Base-by-base conservation (phyloP, 1,140 invertebrate species). In the Calosoma granatense region DNA sequence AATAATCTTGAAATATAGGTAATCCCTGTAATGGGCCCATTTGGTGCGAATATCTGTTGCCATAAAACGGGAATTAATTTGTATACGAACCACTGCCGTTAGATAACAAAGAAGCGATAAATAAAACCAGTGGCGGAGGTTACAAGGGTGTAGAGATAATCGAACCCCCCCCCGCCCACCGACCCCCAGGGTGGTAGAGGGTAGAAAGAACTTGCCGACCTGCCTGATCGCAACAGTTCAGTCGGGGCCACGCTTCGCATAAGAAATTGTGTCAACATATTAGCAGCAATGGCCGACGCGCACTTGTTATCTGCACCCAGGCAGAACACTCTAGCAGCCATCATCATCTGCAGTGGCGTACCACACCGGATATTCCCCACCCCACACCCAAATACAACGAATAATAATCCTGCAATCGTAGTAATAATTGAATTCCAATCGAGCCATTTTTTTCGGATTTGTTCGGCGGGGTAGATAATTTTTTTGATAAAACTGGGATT, bases 201-300 rank as follows among this genome's bases (percentile, higher is more conserved):
- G 26, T 9, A 36, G n/a, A 36, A 36, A 6, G 26, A 6, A n/a
- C n/a, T 36, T n/a, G 26, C n/a, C 61, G 62, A 59, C 63, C 65
- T 65, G 54, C 19, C 22, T 56, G 55, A 59, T 11, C 58, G 20
- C 26, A 17, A 17, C 2, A 14, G 15, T 39, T 56, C 47, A 59
- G 26, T 47, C 54, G 14, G 19, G 23, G 30, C 54, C 58, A 60
- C 59, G 56, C 41, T 56, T 43, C 51, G 59, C 56, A 60, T 60
- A 58, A 60, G 59, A 57, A 57, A 60, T 60, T 54, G 22, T 19
- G 59, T 3, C 21, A 20, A 20, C 55, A 56, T 4, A 51, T 56
- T 21, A 15, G 55, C 55, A 56, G 21, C n/a, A 53, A 53, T 22
- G 26, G 26, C 20, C 23, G 15, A 26, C 17, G 36, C 19, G 54